Conservation (phyloP, 1,140 invertebrate species). For the Lutraria rhynchaena region DNA sequence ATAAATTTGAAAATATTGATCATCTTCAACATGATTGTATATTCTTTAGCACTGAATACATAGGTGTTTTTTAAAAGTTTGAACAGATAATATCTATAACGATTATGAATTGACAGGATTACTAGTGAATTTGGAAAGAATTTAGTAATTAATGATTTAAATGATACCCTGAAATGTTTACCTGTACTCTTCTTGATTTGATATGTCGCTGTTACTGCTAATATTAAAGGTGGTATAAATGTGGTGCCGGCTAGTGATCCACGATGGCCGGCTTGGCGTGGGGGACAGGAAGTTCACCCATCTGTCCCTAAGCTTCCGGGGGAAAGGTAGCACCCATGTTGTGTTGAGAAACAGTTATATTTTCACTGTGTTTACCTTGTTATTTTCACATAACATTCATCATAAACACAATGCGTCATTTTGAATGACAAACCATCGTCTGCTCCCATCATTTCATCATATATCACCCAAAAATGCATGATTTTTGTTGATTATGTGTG, state of each 20-base stretch:
- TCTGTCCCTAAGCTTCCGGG: conserved; percentile 42
- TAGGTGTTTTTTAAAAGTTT: too few relatives aligned
- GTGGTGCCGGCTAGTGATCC: conserved; percentile 38
- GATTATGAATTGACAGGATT: too few relatives aligned
- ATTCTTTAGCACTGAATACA: too few relatives aligned
- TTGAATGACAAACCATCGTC: too few relatives aligned
- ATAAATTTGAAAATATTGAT: too few relatives aligned
- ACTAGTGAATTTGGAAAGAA: neutral
- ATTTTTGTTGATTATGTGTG: too few relatives aligned
- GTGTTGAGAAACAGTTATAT: conserved; percentile 1
- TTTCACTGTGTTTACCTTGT: conserved; percentile 2
- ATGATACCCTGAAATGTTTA: neutral
- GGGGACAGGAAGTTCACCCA: conserved; percentile 51
- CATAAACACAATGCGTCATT: too few relatives aligned
- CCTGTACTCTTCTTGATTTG: neutral
- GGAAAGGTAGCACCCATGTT: conserved; percentile 49
- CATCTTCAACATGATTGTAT: too few relatives aligned
- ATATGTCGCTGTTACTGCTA: neutral
- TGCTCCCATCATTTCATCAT: too few relatives aligned
- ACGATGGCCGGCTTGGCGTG: conserved; percentile 32
- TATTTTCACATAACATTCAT: neutral
- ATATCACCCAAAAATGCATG: too few relatives aligned
- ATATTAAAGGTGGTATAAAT: conserved; percentile 52
- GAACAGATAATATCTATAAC: too few relatives aligned
- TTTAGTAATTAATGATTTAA: conserved; percentile 3